Conservation (phyloP, 2,113 vertebrate species). For the Varanus salvator region DNA sequence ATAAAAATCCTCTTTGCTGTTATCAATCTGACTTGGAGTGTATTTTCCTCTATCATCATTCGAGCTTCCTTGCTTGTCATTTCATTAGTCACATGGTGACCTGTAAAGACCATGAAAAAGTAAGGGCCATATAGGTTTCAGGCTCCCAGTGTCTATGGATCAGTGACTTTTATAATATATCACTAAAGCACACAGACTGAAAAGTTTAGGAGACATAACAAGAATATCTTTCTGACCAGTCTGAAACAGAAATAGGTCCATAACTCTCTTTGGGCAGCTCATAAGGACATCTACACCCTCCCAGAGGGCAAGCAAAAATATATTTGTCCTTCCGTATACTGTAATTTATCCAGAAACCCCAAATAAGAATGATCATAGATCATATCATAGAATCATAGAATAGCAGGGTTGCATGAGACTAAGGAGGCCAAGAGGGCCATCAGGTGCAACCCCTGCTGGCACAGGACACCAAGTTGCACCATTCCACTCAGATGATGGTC, state of each 20-base stretch:
- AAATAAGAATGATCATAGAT: not conserved
- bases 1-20: fast-evolving
- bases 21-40: not conserved
- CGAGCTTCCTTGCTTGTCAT: slow-evolving; percentile 21
- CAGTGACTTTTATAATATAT: slow-evolving; percentile 25
- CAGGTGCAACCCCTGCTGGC: too few relatives aligned
- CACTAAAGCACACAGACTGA: fast-evolving
- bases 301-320: slow-evolving; percentile 31
- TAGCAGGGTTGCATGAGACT: too few relatives aligned
- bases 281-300: not conserved
- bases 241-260: slow-evolving; percentile 22
- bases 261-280: slow-evolving; percentile 7
- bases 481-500: too few relatives aligned
- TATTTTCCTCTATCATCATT: not conserved
- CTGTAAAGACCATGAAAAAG: not conserved
- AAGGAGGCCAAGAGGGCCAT: too few relatives aligned
- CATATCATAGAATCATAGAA: too few relatives aligned
- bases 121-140: fast-evolving
- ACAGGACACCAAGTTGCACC: too few relatives aligned
- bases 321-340: slow-evolving; percentile 16
- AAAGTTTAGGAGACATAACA: not conserved
- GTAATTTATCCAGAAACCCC: not conserved
- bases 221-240: slow-evolving; percentile 1
- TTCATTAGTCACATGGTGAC: slow-evolving; percentile 36
- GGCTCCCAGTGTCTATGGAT: not conserved